Conservation (phyloP, 2,888 invertebrate species). For the Iphiclides podalirius region DNA sequence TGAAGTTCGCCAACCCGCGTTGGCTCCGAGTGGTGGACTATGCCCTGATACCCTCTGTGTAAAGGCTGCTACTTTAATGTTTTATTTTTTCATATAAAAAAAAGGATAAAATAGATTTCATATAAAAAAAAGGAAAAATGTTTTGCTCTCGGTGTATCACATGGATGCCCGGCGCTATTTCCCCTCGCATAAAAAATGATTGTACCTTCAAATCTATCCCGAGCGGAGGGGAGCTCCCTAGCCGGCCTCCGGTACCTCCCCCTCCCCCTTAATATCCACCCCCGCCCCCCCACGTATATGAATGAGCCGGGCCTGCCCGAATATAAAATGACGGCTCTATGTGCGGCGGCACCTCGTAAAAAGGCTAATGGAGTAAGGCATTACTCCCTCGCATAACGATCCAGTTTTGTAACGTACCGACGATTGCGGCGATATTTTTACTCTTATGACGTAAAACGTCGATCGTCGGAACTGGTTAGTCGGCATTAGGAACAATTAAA, state of each 20-base stretch:
- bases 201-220: slow-evolving; percentile 80
- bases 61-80: too few relatives aligned
- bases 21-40: too few relatives aligned
- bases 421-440: too few relatives aligned
- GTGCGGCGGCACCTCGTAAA: slow-evolving; percentile 22
- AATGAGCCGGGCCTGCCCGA: slow-evolving; percentile 49
- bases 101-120: too few relatives aligned
- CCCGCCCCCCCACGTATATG: slow-evolving; percentile 48
- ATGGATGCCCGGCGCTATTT: slow-evolving; percentile 45
- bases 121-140: too few relatives aligned
- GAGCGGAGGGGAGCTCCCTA: slow-evolving; percentile 57
- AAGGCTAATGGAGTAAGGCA: slow-evolving; percentile 19
- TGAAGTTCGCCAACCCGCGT: too few relatives aligned
- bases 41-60: too few relatives aligned
- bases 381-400: slow-evolving; percentile 9
- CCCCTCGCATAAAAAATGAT: slow-evolving; percentile 80
- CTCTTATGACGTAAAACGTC: too few relatives aligned
- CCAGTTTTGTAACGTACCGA: not conserved
- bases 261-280: slow-evolving; percentile 38
- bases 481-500: too few relatives aligned
- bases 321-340: slow-evolving; percentile 33
- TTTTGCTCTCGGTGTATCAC: slow-evolving; percentile 36
- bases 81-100: too few relatives aligned
- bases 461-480: too few relatives aligned
- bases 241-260: slow-evolving; percentile 36